A percentile compares a stretch with the other conserved stretches of the same genome.
These are phyloP conservation scores for Syrrhaptes paradoxus DNA, from an alignment of 2,113 vertebrate genomes.

Conservation along the genomic window DNA sequence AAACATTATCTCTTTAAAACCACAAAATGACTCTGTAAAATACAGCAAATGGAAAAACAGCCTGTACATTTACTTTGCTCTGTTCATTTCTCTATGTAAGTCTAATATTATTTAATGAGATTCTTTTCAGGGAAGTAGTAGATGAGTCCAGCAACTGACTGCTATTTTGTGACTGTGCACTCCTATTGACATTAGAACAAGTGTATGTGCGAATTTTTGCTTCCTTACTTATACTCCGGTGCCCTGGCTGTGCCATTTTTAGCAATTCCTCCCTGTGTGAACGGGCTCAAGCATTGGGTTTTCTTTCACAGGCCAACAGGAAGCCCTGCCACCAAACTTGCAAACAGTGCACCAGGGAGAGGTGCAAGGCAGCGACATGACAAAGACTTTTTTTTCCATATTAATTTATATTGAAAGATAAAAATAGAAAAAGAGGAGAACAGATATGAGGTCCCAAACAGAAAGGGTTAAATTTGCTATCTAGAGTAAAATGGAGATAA, in stretches of 20 bases:
- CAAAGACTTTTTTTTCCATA: neutral
- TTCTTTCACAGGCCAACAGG: conserved; percentile 32
- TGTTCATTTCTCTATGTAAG: neutral
- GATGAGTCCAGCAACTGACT: neutral
- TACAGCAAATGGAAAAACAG: neutral
- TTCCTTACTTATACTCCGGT: neutral
- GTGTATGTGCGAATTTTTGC: neutral
- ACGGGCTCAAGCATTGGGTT: neutral
- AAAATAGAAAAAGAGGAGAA: neutral
- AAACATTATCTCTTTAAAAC: neutral
- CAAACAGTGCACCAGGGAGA: neutral
- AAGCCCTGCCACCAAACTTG: conserved; percentile 22
- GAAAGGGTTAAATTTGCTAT: neutral
- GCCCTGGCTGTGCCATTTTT: neutral
- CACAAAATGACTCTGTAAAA: neutral
- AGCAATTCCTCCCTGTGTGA: conserved; percentile 51
- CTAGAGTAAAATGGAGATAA: neutral
- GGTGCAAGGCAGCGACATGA: neutral
- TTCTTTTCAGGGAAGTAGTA: neutral
- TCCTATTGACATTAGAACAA: neutral
- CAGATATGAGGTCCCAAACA: neutral
- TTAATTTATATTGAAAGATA: neutral
- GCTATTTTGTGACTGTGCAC: neutral
- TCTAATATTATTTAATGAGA: neutral
- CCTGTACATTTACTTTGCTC: neutral